A percentile compares a stretch with the other conserved stretches of the same genome.
Conservation (phyloP, 1,140 invertebrate genomes). For the Agrypnia vestita region DNA sequence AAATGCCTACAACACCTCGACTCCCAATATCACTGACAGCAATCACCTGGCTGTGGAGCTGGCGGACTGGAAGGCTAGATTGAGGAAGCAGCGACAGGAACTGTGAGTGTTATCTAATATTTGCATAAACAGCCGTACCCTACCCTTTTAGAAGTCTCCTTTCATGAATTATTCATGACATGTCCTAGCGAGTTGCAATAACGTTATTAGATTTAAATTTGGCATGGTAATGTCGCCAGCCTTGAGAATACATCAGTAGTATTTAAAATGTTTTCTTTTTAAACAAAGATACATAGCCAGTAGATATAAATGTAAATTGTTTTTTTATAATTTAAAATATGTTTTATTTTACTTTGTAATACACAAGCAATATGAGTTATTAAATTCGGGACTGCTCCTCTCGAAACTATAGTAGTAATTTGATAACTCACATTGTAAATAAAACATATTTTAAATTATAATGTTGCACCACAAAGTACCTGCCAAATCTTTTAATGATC, state of each 20-base stretch:
- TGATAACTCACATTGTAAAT: too few species aligned
- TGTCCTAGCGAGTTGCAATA: conserved; percentile 8
- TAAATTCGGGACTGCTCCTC: too few species aligned
- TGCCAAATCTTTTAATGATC: too few species aligned
- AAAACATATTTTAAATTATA: too few species aligned
- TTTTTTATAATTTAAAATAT: too few species aligned
- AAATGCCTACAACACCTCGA: conserved; percentile 67
- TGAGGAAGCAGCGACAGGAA: conserved; percentile 91
- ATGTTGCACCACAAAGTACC: too few species aligned
- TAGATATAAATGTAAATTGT: too few species aligned
- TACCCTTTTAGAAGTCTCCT: neutral
- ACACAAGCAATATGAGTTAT: too few species aligned
- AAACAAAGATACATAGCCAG: too few species aligned
- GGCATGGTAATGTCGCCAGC: neutral
- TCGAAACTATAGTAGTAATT: too few species aligned
- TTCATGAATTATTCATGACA: conserved; percentile 26
- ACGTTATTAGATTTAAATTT: conserved; percentile 23
- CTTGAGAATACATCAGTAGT: conserved; percentile 38
- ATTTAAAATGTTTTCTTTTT: conserved; percentile 3
- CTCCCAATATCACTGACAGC: conserved; percentile 72
- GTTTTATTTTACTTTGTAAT: too few species aligned
- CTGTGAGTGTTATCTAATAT: conserved; percentile 77
- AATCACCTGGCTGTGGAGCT: conserved; percentile 93
- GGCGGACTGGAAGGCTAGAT: conserved; percentile 91
- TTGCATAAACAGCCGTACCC: conserved; percentile 3